phyloP scores from a whole-genome alignment of 2,888 invertebrate species.

The Calliopum simillimum region DNA sequence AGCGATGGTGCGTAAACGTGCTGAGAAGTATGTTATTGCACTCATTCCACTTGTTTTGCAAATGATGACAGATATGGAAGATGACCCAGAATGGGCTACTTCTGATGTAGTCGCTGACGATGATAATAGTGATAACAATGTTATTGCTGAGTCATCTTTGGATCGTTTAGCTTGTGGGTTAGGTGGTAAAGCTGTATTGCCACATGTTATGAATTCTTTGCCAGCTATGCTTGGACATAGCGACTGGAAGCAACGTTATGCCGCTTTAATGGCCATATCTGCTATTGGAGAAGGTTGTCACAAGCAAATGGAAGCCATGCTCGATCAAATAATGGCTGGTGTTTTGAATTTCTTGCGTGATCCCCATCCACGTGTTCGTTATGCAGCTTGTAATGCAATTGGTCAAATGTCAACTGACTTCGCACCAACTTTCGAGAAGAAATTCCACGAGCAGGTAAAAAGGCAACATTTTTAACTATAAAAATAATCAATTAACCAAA shows the following conservation, averaged over 20 bases:
- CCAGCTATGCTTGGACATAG: conserved; percentile 87
- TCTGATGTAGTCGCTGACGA: conserved; percentile 91
- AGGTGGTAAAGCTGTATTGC: conserved; percentile 91
- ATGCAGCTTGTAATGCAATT: conserved; percentile 98
- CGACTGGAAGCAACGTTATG: conserved; percentile 92
- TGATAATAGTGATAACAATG: conserved; percentile 94
- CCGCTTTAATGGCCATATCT: conserved; percentile 98
- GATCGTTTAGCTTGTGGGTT: conserved; percentile 98
- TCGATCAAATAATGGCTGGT: conserved; percentile 92
- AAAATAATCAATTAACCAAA: background rate
- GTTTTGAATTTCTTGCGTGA: conserved; percentile 88
- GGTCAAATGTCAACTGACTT: conserved; percentile 99
- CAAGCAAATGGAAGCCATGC: conserved; percentile 95
- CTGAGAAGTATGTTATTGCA: conserved; percentile 83
- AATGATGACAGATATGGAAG: conserved; percentile 96
- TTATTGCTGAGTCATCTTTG: conserved; percentile 95
- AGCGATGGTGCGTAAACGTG: conserved; percentile 95
- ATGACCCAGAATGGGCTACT: conserved; percentile 89
- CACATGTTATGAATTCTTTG: conserved; percentile 86
- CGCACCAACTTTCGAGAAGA: conserved; percentile 96
- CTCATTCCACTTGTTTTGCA: conserved; percentile 87
- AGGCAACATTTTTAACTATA: background rate
- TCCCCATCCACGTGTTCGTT: conserved; percentile 74
- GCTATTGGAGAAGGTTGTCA: conserved; percentile 99
- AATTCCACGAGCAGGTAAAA: conserved; percentile 85